Conservation (phyloP, 2,797 vertebrate genomes). For the Eulemur mongoz region DNA sequence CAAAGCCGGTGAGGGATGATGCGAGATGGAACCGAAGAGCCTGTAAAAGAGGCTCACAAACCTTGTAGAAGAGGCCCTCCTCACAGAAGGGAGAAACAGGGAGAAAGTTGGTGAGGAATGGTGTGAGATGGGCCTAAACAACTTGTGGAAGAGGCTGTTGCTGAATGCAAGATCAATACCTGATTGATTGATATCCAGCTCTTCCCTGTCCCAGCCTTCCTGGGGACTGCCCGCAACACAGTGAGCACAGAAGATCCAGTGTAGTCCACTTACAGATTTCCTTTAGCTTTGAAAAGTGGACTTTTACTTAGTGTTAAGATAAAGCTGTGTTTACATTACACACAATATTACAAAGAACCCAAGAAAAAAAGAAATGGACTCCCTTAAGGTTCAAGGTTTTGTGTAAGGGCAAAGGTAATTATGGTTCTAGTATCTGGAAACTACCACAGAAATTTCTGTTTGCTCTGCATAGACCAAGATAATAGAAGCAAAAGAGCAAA, state of each 20-base stretch:
- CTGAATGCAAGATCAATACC: background rate
- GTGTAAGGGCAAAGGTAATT: background rate
- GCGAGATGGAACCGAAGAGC: background rate
- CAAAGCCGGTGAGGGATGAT: background rate
- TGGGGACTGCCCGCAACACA: background rate
- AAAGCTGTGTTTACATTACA: background rate
- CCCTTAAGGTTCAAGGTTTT: background rate
- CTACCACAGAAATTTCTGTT: background rate
- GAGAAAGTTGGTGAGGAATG: background rate
- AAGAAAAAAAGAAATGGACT: background rate
- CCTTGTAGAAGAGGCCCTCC: background rate
- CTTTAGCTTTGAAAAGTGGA: background rate
- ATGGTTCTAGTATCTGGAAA: background rate
- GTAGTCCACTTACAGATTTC: background rate
- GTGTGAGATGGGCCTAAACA: background rate
- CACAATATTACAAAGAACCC: background rate
- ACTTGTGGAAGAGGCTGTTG: background rate
- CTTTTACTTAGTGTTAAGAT: background rate
- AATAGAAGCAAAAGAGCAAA: background rate
- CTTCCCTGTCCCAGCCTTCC: background rate
- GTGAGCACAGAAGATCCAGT: background rate
- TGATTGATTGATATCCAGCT: background rate
- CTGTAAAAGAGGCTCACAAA: background rate
- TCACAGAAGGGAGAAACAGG: background rate
- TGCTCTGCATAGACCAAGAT: background rate